These are phyloP conservation scores for Andricus grossulariae DNA, from an alignment of 1,140 invertebrate genomes.

Conservation along the genomic window DNA sequence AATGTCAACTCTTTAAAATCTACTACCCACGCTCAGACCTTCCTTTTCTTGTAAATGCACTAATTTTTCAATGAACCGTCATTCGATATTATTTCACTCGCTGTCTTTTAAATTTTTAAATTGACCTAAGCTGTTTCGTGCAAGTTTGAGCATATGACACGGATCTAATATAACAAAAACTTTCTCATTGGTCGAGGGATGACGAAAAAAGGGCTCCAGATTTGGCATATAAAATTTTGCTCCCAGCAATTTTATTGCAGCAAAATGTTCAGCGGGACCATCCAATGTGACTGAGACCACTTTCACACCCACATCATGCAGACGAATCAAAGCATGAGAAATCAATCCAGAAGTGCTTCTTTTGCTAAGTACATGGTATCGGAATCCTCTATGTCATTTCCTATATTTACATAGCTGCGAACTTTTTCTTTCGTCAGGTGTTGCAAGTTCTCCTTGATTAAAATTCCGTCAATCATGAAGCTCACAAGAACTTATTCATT, in stretches of 20 bases:
- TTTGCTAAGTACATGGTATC: constrained; percentile 14
- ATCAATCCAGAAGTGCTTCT: constrained; percentile 38
- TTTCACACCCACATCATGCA: constrained; percentile 43
- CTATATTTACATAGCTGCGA: constrained; percentile 38
- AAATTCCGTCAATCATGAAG: constrained; percentile 44
- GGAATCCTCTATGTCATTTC: not conserved
- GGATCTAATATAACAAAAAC: too few relatives aligned
- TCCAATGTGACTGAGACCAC: too few relatives aligned
- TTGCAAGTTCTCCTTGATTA: constrained; percentile 42
- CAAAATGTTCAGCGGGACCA: too few relatives aligned
- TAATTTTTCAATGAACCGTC: constrained; percentile 45
- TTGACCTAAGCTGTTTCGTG: constrained; percentile 59
- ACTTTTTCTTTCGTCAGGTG: constrained; percentile 32
- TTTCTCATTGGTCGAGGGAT: constrained; percentile 52
- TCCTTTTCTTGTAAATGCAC: constrained; percentile 45
- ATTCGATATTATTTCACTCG: constrained; percentile 41
- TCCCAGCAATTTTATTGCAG: too few relatives aligned
- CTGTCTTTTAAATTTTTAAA: constrained; percentile 48
- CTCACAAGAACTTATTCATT: constrained; percentile 34
- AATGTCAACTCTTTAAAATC: constrained; percentile 38
- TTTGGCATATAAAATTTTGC: constrained; percentile 43
- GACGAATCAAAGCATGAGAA: constrained; percentile 17
- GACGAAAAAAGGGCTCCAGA: constrained; percentile 55
- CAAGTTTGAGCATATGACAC: constrained; percentile 69
- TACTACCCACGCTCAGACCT: constrained; percentile 46